Conservation (phyloP, 2,888 invertebrate genomes). For the Podabrus alpinus region DNA sequence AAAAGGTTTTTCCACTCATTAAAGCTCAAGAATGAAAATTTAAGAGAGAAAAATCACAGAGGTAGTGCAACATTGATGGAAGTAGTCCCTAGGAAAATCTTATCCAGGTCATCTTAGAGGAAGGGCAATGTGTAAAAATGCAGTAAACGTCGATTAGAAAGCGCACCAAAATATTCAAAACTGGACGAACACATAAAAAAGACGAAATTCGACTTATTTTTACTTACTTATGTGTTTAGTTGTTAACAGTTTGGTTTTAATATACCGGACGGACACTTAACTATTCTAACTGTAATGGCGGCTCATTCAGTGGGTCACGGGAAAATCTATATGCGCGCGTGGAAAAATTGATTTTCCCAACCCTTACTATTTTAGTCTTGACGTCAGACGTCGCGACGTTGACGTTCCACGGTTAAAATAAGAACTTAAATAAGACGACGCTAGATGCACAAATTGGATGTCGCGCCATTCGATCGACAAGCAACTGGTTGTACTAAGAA, state of each 20-base stretch:
- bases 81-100: constrained; percentile 7
- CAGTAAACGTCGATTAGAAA: not conserved
- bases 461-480: not conserved
- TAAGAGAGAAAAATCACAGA: not conserved
- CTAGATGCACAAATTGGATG: not conserved
- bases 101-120: constrained; percentile 4
- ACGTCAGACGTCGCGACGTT: constrained; percentile 32
- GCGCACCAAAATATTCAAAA: not conserved
- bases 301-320: constrained; percentile 52
- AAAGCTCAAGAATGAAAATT: not conserved
- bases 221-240: constrained; percentile 29
- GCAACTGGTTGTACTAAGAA: not conserved
- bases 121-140: not conserved
- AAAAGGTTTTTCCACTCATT: not conserved
- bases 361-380: constrained; percentile 20
- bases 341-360: constrained; percentile 47
- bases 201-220: not conserved
- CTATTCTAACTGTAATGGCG: constrained; percentile 52
- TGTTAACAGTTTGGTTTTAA: constrained; percentile 25
- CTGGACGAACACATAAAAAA: not conserved
- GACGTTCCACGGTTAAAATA: constrained; percentile 33
- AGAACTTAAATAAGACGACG: constrained; percentile 13
- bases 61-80: not conserved
- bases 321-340: constrained; percentile 50
- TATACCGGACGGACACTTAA: constrained; percentile 47